These are phyloP conservation scores for Limnothrissa miodon DNA, from an alignment of 2,113 vertebrate genomes.

Conservation along the genomic window DNA sequence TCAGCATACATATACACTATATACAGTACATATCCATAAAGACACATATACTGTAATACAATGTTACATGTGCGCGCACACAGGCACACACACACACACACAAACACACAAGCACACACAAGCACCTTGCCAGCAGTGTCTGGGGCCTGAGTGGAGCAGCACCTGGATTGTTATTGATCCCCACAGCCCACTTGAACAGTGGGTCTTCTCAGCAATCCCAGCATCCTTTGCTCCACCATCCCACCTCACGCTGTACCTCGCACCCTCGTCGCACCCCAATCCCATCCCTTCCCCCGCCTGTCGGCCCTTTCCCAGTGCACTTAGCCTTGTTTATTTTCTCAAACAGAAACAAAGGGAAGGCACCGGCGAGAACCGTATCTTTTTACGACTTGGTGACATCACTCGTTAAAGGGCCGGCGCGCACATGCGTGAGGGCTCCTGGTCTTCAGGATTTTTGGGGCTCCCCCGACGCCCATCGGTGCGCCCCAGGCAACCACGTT, in stretches of 20 bases:
- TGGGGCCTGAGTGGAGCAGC: slow-evolving; percentile 48
- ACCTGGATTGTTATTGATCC: slow-evolving; percentile 69
- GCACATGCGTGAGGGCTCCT: slow-evolving; percentile 58
- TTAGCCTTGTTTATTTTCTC: slow-evolving; percentile 61
- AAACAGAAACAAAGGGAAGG: slow-evolving; percentile 62
- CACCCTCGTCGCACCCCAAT: not conserved
- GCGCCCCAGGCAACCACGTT: slow-evolving; percentile 39
- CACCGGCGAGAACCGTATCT: slow-evolving; percentile 60
- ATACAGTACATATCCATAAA: not conserved
- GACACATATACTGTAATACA: not conserved
- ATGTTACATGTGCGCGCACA: slow-evolving; percentile 1
- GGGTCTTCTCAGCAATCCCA: slow-evolving; percentile 42
- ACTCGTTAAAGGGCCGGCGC: slow-evolving; percentile 60
- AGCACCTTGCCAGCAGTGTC: slow-evolving; percentile 42
- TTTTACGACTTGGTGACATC: slow-evolving; percentile 71
- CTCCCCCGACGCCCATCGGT: slow-evolving; percentile 54
- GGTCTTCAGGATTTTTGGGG: slow-evolving; percentile 58
- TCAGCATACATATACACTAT: not conserved
- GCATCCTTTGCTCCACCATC: not conserved
- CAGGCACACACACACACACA: slow-evolving; percentile 24
- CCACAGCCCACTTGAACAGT: slow-evolving; percentile 54
- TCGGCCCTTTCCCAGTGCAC: slow-evolving; percentile 41
- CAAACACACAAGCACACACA: slow-evolving; percentile 29
- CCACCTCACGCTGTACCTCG: not conserved
- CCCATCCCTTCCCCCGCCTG: slow-evolving; percentile 22